A percentile compares a stretch with the other conserved stretches of the same genome.
Evolutionary conservation across 2,113 vertebrate genomes (phyloP).

Genomic region (Neolamprologus brichardi): DNA sequence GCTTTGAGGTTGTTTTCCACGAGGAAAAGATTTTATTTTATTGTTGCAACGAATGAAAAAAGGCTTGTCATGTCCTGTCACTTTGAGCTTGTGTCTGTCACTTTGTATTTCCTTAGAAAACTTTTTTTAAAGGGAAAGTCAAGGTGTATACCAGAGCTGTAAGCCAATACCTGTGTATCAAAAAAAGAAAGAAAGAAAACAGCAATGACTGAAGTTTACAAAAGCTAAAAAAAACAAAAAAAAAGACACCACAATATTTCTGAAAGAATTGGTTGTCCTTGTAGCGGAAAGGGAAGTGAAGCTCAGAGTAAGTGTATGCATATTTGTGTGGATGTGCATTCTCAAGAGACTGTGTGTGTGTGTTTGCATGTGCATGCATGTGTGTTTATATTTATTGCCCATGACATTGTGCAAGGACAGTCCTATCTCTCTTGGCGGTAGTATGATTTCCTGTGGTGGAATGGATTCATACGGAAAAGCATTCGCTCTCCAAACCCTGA

Average conservation of each 20-base stretch:
- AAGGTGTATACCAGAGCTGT: background rate
- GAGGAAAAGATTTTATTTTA: background rate
- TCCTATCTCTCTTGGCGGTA: background rate
- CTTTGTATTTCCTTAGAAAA: background rate
- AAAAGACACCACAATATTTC: background rate
- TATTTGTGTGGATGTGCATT: background rate
- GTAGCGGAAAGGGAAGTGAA: background rate
- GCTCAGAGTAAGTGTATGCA: background rate
- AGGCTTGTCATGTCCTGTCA: background rate
- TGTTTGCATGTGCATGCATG: background rate
- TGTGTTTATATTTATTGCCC: conserved; percentile 4
- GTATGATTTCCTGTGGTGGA: conserved; percentile 12
- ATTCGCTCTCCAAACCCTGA: conserved; percentile 7
- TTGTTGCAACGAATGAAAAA: background rate
- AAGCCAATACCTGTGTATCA: background rate
- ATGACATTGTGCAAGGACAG: conserved; percentile 46
- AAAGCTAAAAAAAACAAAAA: background rate
- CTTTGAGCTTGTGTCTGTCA: background rate
- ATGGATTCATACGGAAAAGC: conserved; percentile 1
- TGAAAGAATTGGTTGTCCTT: conserved; percentile 35
- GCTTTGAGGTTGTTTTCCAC: background rate
- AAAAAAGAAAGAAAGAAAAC: background rate
- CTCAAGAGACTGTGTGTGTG: background rate
- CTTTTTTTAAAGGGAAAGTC: background rate
- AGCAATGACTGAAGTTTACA: background rate